A percentile compares a stretch with the other conserved stretches of the same genome.
Evolutionary conservation across 2,113 vertebrate genomes (phyloP).

Genomic region (Grammomys dolichurus): DNA sequence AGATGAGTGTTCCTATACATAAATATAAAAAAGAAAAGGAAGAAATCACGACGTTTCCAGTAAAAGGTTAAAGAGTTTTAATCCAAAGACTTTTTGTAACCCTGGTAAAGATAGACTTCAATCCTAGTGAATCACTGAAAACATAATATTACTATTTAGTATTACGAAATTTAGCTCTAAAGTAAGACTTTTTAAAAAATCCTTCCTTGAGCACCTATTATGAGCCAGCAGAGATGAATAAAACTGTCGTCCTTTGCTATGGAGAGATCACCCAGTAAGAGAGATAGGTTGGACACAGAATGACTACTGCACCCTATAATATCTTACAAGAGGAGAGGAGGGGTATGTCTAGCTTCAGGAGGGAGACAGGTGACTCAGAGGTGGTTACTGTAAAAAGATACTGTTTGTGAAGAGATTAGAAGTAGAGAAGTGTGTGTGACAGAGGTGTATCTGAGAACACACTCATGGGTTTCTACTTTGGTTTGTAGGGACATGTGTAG

Average conservation of each 20-base stretch:
- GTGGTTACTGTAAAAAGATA: not conserved
- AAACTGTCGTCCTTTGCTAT: not conserved
- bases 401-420: not conserved
- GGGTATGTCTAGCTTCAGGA: not conserved
- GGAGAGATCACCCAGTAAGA: not conserved
- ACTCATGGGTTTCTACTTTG: not conserved
- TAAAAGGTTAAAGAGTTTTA: not conserved
- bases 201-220: not conserved
- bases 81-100: not conserved
- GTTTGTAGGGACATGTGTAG: not conserved
- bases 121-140: constrained; percentile 21
- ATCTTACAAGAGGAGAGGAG: not conserved
- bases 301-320: not conserved
- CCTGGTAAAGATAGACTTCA: constrained; percentile 4
- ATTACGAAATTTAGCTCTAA: constrained; percentile 33
- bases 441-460: not conserved
- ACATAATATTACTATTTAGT: not conserved
- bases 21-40: not conserved
- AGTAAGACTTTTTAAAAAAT: not conserved
- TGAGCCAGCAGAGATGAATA: not conserved
- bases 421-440: not conserved
- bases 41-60: not conserved
- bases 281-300: not conserved
- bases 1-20: not conserved
- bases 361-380: not conserved